Evolutionary conservation across 2,797 vertebrate genomes (phyloP), one percentile per base, ranked within the genome.

Genomic region (Danio jaintianensis): DNA sequence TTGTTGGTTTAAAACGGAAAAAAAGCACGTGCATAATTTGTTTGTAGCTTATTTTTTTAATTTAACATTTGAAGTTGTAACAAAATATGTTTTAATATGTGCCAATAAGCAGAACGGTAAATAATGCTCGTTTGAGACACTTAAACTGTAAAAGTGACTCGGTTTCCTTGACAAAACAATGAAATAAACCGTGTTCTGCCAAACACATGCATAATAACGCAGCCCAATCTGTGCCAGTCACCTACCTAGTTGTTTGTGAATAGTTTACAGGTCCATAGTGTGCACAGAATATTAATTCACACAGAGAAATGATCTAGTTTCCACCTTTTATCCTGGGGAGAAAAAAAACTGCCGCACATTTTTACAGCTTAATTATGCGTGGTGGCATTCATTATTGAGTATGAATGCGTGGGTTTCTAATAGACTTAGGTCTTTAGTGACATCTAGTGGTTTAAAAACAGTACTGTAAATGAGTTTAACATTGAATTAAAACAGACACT

Each of bases 401-500:
- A 45, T 11, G 40, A 18, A 58, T 52, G 69, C 15, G 3, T 59
- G 5, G 2, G 43, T 48, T 62, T 50, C 7, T 6, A 20, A 16
- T 1, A 0, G 22, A 50, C 29, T 48, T 62, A 53, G 77, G 81
- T 73, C 48, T 80, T 20, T 70, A 85, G 45, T 82, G 86, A 85
- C 85, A 83, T 72, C 87, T 88, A 81, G 61, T 73, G 87, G 73
- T 67, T 15, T 1, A 50, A 29, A 55, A 16, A 3, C 10, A 70
- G 56, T 43, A 75, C 36, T 67, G 69, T 82, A 52, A 15, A 4
- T 72, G 38, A 7, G 4, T 47, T n/a, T 10, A 38, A 29, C 50
- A 15, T 12, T n/a, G 2, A 22, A 7, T 47, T 47, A 47, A 2
- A 47, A 47, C 45, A 47, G 47, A 7, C 29, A 29, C 29, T 1